phyloP scores from a whole-genome alignment of 2,888 invertebrate genomes.

The Creontiades dilutus region DNA sequence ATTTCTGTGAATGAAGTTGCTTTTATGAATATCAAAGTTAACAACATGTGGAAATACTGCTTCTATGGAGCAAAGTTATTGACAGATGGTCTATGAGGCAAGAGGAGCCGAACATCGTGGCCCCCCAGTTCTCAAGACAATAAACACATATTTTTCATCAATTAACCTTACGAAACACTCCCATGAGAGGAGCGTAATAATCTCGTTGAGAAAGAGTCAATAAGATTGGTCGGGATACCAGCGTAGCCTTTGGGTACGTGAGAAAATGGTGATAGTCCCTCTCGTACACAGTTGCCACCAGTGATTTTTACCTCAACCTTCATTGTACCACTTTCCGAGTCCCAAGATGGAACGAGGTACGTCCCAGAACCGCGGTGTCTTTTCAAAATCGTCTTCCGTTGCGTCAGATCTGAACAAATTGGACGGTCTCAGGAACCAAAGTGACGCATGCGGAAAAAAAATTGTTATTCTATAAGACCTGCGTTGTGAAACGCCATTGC shows the following conservation, averaged over 20 bases:
- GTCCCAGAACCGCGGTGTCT: neutral
- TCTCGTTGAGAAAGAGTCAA: slow-evolving; percentile 35
- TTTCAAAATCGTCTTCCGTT: slow-evolving; percentile 16
- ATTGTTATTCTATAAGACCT: neutral
- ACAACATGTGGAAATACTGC: too few species aligned
- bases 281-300: neutral
- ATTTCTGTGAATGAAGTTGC: too few species aligned
- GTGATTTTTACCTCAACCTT: slow-evolving; percentile 16
- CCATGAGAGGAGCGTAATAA: slow-evolving; percentile 26
- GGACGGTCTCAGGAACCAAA: neutral
- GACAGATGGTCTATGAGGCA: neutral
- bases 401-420: slow-evolving; percentile 6
- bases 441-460: slow-evolving; percentile 1
- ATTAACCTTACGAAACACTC: slow-evolving; percentile 29
- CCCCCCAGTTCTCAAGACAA: slow-evolving; percentile 20
- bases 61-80: neutral
- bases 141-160: slow-evolving; percentile 36
- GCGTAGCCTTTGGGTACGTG: slow-evolving; percentile 13
- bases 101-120: neutral
- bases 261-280: slow-evolving; percentile 2
- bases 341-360: neutral
- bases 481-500: neutral
- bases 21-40: too few species aligned
- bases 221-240: slow-evolving; percentile 31
- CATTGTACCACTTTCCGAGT: neutral